Evolutionary conservation across 2,113 vertebrate genomes (phyloP).

Genomic region (Bos indicus): DNA sequence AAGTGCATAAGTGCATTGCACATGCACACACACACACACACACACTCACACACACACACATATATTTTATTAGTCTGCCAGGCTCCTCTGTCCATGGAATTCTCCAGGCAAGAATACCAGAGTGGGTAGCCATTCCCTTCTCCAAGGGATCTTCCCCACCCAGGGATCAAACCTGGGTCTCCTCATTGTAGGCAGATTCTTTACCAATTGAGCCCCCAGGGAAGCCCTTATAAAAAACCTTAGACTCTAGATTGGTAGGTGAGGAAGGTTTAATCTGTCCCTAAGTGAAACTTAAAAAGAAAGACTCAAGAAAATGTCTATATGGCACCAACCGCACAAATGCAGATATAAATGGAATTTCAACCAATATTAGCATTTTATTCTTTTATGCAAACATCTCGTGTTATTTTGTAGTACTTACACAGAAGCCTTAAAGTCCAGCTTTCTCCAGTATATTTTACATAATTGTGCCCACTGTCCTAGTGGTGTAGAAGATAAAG

Average conservation of each 20-base stretch:
- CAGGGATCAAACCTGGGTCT: background rate
- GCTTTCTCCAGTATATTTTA: background rate
- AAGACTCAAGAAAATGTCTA: background rate
- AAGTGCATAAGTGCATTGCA: background rate
- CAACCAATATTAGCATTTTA: background rate
- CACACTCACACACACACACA: background rate
- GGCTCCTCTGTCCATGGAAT: background rate
- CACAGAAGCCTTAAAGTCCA: background rate
- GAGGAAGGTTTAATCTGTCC: background rate
- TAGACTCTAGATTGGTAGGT: background rate
- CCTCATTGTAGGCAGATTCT: background rate
- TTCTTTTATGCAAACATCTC: background rate
- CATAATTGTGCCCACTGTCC: background rate
- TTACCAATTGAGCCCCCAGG: background rate
- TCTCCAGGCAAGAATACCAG: background rate
- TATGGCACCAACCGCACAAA: background rate
- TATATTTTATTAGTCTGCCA: background rate
- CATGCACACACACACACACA: too few species aligned
- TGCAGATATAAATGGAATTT: slow-evolving; percentile 14
- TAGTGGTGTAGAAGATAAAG: background rate
- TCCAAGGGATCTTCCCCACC: background rate
- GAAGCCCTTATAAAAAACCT: background rate
- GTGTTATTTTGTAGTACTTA: background rate
- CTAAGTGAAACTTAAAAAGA: background rate
- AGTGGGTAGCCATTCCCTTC: background rate